These are phyloP conservation scores for Semotilus atromaculatus DNA, from an alignment of 2,797 vertebrate species.

Conservation along the genomic window DNA sequence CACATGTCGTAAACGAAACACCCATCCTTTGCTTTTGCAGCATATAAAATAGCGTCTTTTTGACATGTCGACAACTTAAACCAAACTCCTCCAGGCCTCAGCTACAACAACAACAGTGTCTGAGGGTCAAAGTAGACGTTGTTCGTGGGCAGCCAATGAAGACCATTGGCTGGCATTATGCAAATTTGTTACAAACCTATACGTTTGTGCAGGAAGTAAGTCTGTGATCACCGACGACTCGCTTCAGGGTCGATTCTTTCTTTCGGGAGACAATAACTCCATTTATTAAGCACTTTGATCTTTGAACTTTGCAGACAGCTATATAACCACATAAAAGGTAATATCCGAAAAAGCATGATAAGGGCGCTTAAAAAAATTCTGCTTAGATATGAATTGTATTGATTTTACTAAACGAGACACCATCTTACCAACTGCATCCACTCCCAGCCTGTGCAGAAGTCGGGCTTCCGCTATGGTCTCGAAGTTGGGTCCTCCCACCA, in stretches of 20 bases:
- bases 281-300: background rate
- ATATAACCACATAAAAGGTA: background rate
- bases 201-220: background rate
- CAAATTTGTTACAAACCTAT: no score
- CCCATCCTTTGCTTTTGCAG: no score
- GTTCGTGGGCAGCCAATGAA: background rate
- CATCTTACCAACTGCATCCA: constrained; percentile 82
- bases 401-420: background rate
- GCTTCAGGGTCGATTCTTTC: background rate
- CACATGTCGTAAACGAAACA: no score
- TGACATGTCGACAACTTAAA: no score
- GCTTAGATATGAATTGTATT: background rate
- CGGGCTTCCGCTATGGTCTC: constrained; percentile 82
- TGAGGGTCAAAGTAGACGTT: background rate
- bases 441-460: constrained; percentile 79
- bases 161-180: no score
- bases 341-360: background rate
- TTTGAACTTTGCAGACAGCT: background rate
- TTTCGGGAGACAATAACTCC: background rate
- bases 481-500: constrained; percentile 85
- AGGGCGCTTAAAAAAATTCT: background rate
- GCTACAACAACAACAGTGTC: background rate
- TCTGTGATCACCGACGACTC: background rate
- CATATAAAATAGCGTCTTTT: no score
- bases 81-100: background rate